phyloP scores from a whole-genome alignment of 2,113 vertebrate species.

The Grantiella picta region DNA sequence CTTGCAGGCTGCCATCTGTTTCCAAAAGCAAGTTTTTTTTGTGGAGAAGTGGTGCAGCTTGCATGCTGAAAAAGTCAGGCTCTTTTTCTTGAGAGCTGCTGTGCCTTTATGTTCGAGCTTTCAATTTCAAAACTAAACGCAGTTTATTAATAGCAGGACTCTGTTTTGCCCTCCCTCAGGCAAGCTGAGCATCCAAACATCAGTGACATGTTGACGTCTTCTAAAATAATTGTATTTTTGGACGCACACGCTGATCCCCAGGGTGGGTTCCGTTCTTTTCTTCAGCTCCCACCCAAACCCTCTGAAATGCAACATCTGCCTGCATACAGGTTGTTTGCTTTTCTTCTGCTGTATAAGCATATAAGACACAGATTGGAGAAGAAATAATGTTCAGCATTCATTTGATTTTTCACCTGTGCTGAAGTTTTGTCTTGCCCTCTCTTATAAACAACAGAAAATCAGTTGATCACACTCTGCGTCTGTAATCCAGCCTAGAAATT shows the following conservation, averaged over 20 bases:
- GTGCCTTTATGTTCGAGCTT: background rate
- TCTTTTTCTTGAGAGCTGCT: background rate
- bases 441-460: background rate
- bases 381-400: background rate
- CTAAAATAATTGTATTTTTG: background rate
- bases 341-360: background rate
- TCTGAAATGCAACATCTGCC: background rate
- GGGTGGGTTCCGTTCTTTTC: background rate
- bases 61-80: slow-evolving; percentile 10
- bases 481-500: background rate
- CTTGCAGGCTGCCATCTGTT: slow-evolving; percentile 73
- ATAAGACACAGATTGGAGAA: background rate
- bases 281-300: background rate
- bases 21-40: slow-evolving; percentile 61
- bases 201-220: background rate
- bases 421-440: background rate
- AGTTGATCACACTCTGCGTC: background rate
- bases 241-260: background rate
- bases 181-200: background rate
- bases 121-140: background rate
- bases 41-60: slow-evolving; percentile 2
- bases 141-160: background rate
- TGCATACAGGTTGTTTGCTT: background rate
- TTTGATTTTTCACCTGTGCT: background rate
- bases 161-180: background rate